These are phyloP conservation scores for Stigmatopora nigra DNA, from an alignment of 2,113 vertebrate species.

Conservation along the genomic window DNA sequence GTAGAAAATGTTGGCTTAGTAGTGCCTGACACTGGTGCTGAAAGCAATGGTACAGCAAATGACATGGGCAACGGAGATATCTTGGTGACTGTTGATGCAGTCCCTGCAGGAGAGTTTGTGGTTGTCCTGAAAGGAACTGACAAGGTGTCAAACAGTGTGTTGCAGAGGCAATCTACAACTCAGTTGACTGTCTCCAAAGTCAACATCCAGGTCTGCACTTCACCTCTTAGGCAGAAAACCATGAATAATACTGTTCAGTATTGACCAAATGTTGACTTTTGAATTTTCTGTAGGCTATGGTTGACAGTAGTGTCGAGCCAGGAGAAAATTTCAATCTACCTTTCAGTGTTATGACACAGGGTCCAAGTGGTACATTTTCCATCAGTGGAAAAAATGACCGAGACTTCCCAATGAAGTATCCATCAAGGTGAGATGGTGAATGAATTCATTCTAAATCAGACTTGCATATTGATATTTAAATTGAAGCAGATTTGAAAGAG, in stretches of 20 bases:
- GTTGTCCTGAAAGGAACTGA: constrained; percentile 58
- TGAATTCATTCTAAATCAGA: neutral
- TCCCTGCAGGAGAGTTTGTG: constrained; percentile 64
- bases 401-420: constrained; percentile 32
- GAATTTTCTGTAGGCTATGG: constrained; percentile 39
- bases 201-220: constrained; percentile 49
- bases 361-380: constrained; percentile 36
- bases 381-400: constrained; percentile 56
- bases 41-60: constrained; percentile 25
- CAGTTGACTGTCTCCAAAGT: constrained; percentile 65
- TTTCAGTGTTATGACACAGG: constrained; percentile 54
- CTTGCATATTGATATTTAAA: neutral
- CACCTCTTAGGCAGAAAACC: too few relatives aligned
- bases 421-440: constrained; percentile 23
- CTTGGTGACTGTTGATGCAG: constrained; percentile 48
- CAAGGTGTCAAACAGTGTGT: constrained; percentile 44
- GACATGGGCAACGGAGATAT: constrained; percentile 56
- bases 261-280: neutral
- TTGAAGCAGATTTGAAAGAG: neutral
- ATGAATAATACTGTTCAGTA: neutral
- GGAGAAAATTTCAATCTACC: constrained; percentile 42
- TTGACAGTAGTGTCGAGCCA: constrained; percentile 53
- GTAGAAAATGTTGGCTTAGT: constrained; percentile 48
- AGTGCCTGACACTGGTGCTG: constrained; percentile 29
- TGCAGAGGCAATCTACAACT: constrained; percentile 69